A percentile compares a stretch with the other conserved stretches of the same genome.
These are phyloP conservation scores for Nephrotoma flavescens DNA, from an alignment of 2,888 invertebrate species.

Conservation along the genomic window DNA sequence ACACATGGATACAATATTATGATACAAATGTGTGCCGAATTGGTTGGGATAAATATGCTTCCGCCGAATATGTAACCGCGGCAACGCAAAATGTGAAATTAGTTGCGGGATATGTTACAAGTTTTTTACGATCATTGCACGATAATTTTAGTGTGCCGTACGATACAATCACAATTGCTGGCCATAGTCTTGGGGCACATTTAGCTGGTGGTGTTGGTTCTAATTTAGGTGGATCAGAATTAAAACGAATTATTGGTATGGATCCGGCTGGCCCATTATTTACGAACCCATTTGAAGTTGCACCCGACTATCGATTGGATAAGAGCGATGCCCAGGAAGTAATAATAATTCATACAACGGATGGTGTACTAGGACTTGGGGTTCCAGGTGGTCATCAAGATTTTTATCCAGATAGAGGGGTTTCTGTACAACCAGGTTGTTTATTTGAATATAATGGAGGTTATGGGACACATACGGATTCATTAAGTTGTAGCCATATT, in stretches of 20 bases:
- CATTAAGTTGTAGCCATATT: background rate
- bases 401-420: background rate
- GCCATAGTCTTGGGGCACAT: conserved; percentile 30
- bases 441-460: background rate
- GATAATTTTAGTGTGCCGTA: background rate
- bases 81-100: background rate
- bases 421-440: background rate
- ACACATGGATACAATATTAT: conserved; percentile 15
- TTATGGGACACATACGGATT: background rate
- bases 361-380: background rate
- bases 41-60: background rate
- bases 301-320: conserved; percentile 24
- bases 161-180: conserved; percentile 24
- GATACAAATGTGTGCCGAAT: background rate
- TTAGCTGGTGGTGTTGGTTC: conserved; percentile 28
- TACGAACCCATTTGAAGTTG: conserved; percentile 24
- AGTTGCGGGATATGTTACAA: background rate
- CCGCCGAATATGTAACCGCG: background rate
- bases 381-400: background rate
- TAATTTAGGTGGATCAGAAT: conserved; percentile 19
- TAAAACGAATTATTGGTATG: conserved; percentile 29
- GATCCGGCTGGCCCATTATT: conserved; percentile 32
- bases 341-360: conserved; percentile 27
- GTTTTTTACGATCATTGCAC: background rate
- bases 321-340: conserved; percentile 25